These are phyloP conservation scores for Nephrotoma guestfalica DNA, from an alignment of 2,888 invertebrate species.

Conservation along the genomic window DNA sequence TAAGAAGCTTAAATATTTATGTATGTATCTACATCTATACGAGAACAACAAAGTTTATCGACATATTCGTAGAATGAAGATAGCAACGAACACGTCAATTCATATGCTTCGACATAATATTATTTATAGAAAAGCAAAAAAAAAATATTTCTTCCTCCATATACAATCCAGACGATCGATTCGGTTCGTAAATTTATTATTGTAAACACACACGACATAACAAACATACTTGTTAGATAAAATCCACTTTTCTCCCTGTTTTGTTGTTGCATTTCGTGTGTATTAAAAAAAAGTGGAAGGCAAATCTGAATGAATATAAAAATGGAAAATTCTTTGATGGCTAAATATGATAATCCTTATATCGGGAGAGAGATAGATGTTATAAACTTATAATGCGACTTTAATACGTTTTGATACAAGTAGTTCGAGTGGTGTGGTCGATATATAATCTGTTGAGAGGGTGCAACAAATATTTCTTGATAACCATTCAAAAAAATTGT, in stretches of 20 bases:
- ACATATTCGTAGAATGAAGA: neutral
- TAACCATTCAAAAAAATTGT: no score
- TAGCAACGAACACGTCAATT: neutral
- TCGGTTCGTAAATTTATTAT: neutral
- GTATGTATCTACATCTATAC: neutral
- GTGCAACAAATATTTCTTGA: neutral
- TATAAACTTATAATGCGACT: neutral
- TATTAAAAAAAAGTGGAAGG: neutral
- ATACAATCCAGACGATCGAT: neutral
- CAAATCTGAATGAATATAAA: neutral
- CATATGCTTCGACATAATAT: neutral
- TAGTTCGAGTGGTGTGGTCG: neutral
- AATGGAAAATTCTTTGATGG: neutral
- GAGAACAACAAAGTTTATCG: neutral
- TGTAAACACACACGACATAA: neutral
- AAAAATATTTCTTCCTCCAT: neutral
- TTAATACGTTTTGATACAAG: neutral
- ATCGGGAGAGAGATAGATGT: neutral
- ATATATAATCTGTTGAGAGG: neutral
- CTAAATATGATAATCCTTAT: neutral
- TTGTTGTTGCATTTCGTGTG: neutral
- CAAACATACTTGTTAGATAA: neutral
- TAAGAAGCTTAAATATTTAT: neutral
- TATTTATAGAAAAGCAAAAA: neutral
- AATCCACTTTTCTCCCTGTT: neutral